A percentile compares a stretch with the other conserved stretches of the same genome.
phyloP scores from a whole-genome alignment of 2,888 invertebrate species.

The Lepidochitona cinerea region DNA sequence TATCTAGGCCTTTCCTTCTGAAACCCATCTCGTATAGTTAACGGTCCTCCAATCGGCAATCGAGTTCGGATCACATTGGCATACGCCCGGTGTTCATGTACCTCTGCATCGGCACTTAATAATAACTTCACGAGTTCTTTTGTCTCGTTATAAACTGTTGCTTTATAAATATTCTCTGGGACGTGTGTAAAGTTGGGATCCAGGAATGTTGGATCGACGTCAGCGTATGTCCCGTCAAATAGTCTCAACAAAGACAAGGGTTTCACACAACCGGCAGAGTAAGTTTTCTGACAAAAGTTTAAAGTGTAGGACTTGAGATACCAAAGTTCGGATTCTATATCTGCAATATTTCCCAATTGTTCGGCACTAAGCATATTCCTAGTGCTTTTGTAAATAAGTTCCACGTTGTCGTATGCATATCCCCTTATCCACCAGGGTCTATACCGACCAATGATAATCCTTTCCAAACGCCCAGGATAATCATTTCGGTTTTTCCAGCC shows the following conservation, averaged over 20 bases:
- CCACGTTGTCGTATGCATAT: background rate
- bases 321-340: background rate
- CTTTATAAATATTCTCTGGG: background rate
- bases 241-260: conserved; percentile 12
- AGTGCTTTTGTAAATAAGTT: background rate
- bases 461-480: background rate
- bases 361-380: background rate
- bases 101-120: background rate
- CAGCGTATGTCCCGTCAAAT: conserved; percentile 15
- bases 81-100: background rate
- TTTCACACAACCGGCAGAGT: background rate
- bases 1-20: conserved; percentile 6
- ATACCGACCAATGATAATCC: background rate
- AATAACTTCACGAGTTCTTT: conserved; percentile 13
- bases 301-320: background rate
- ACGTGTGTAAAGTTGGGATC: conserved; percentile 15
- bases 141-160: background rate
- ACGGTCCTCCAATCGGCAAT: conserved; percentile 16
- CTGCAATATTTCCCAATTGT: background rate
- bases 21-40: background rate
- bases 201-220: background rate
- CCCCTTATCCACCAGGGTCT: conserved; percentile 7
- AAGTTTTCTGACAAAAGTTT: conserved; percentile 12
- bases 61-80: background rate
- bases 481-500: background rate